phyloP scores from a whole-genome alignment of 2,797 vertebrate species.

The Hemibagrus guttatus region DNA sequence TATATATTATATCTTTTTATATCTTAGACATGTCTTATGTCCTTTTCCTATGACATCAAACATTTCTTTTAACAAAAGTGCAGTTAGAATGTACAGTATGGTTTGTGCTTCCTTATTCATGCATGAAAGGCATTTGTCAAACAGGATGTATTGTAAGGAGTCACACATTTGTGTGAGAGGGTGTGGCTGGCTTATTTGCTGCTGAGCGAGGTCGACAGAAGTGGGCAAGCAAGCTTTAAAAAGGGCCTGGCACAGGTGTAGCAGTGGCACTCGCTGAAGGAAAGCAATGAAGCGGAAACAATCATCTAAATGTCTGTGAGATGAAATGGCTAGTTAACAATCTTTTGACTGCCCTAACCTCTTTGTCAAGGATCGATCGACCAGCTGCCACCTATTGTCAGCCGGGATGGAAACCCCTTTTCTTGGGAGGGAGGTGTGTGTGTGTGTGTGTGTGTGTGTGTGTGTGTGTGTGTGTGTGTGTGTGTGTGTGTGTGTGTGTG shows the following conservation, averaged over 20 bases:
- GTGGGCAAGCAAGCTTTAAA: constrained; percentile 64
- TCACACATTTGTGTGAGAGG: constrained; percentile 26
- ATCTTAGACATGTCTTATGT: neutral
- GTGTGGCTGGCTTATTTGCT: constrained; percentile 33
- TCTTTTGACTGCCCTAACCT: constrained; percentile 84
- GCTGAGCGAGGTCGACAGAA: constrained; percentile 61
- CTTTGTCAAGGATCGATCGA: constrained; percentile 82
- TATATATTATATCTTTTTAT: neutral
- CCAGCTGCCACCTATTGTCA: constrained; percentile 79
- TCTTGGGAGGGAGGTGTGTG: constrained; percentile 64
- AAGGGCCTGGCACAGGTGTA: constrained; percentile 76
- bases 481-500: neutral
- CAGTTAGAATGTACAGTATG: constrained; percentile 20
- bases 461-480: neutral
- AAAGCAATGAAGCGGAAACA: constrained; percentile 77
- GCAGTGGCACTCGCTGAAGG: constrained; percentile 69
- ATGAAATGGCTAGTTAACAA: constrained; percentile 86
- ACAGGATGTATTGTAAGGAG: constrained; percentile 35
- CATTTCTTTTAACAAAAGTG: neutral
- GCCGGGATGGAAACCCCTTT: constrained; percentile 70
- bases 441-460: constrained; percentile 16
- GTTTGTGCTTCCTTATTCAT: constrained; percentile 40
- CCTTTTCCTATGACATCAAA: neutral
- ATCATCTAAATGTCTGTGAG: constrained; percentile 84
- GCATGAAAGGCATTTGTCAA: constrained; percentile 47